Evolutionary conservation across 2,888 invertebrate species (phyloP), one percentile per base, ranked within the genome.

Genomic region (Mesochorus sp.): DNA sequence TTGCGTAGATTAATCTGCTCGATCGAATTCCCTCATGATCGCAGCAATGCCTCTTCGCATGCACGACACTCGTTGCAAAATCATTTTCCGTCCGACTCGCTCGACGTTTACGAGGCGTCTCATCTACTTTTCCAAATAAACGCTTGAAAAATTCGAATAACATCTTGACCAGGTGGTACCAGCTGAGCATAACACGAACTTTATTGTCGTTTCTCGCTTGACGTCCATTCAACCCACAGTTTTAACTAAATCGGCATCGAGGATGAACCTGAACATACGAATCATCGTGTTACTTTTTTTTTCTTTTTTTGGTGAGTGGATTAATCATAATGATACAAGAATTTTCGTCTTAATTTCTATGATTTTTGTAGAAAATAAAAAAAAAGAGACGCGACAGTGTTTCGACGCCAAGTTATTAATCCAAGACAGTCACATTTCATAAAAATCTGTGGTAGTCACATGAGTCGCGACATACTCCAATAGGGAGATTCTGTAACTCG

Each of bases 101-200:
- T 10, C 78, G 80, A 10, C 89, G 87, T 64, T 89, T 89, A 14
- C 85, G 81, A 2, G 86, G 70, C 2, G 76, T 53, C 55, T 86
- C 84, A 39, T 89, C 89, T 8, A 75, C 85, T 83, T 85, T 83
- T 0, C 84, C 82, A 12, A 89, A 86, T 0, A 89, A 26, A 59
- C 79, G 86, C 62, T 83, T 87, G n/a, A 89, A 42, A 37, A 85
- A 85, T 26, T 85, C 82, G 79, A 87, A 89, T 55, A 88, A 34
- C 79, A 80, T 79, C 62, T 73, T 79, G 72, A 83, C 37, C 74
- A 76, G 14, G 37, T 39, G 31, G 47, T 62, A 55, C 70, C 72
- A 79, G 57, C 28, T 55, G 53, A 55, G 70, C 71, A 72, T 64
- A 71, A 75, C 64, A 79, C 61, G 55, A 71, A 76, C 42, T 42